These are phyloP conservation scores for Melipona bicolor DNA, from an alignment of 2,888 invertebrate species.

Conservation along the genomic window DNA sequence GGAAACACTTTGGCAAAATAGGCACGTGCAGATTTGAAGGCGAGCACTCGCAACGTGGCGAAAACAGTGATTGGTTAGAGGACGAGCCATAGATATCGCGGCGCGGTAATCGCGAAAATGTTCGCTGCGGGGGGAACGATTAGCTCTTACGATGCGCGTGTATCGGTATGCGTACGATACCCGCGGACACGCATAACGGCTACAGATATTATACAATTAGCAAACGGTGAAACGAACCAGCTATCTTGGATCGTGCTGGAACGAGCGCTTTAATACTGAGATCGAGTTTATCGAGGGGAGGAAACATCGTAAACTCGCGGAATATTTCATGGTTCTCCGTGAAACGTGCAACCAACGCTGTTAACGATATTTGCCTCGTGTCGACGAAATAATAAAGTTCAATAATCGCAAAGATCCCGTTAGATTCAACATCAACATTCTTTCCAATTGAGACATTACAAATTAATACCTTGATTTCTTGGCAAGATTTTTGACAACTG, in stretches of 20 bases:
- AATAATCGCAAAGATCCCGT: too few relatives aligned
- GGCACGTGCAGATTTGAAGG: slow-evolving; percentile 27
- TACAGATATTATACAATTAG: slow-evolving; percentile 64
- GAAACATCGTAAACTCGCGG: background rate
- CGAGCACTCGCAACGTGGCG: background rate
- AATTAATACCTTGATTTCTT: too few relatives aligned
- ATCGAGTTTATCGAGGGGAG: slow-evolving; percentile 9
- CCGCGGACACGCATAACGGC: slow-evolving; percentile 11
- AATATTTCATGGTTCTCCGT: slow-evolving; percentile 11
- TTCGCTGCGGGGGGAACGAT: slow-evolving; percentile 60
- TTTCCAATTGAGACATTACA: too few relatives aligned
- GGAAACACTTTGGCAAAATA: background rate
- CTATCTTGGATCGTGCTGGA: slow-evolving; percentile 54
- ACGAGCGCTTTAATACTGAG: background rate
- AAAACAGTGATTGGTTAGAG: background rate
- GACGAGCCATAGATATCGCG: slow-evolving; percentile 67
- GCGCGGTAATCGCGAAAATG: slow-evolving; percentile 75
- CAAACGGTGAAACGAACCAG: slow-evolving; percentile 42
- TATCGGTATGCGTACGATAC: background rate
- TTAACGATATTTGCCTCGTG: background rate
- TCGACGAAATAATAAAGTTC: background rate
- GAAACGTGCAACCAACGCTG: background rate
- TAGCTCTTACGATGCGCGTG: slow-evolving; percentile 43
- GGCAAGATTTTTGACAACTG: too few relatives aligned
- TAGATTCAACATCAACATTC: too few relatives aligned